A percentile compares a stretch with the other conserved stretches of the same genome.
Conservation (phyloP, 2,888 invertebrate genomes). For the Andrena bicolor region DNA sequence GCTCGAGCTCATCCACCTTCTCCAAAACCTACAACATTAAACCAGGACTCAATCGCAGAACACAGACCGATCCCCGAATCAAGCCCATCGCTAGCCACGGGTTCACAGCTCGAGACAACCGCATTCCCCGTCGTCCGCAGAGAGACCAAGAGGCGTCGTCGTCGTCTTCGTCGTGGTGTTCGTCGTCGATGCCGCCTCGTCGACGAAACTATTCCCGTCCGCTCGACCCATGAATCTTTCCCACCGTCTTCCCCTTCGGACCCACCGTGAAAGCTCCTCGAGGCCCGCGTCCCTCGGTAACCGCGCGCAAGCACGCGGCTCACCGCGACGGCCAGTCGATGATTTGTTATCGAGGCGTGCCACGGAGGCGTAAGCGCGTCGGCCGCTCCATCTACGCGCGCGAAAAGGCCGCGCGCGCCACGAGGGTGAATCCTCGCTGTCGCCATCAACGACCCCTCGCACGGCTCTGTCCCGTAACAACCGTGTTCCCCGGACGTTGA, state of each 20-base stretch:
- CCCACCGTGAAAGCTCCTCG: conserved; percentile 19
- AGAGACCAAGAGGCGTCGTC: conserved; percentile 51
- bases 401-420: conserved; percentile 19
- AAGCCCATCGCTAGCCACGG: conserved; percentile 40
- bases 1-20: neutral
- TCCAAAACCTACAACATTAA: neutral
- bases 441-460: conserved; percentile 10
- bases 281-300: conserved; percentile 27
- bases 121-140: conserved; percentile 62
- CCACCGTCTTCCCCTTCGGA: conserved; percentile 44
- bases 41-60: neutral
- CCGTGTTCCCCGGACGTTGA: conserved; percentile 25
- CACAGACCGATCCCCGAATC: conserved; percentile 23
- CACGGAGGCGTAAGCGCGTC: conserved; percentile 72
- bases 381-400: conserved; percentile 73
- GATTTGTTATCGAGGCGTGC: conserved; percentile 82
- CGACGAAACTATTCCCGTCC: conserved; percentile 75
- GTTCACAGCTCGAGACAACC: conserved; percentile 64
- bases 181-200: conserved; percentile 58
- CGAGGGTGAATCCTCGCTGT: conserved; percentile 9
- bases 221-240: conserved; percentile 69
- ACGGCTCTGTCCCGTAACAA: neutral
- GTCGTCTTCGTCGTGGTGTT: conserved; percentile 56
- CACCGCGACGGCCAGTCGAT: conserved; percentile 65
- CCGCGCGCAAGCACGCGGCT: conserved; percentile 12